Base-by-base conservation (phyloP, 2,888 invertebrate species). In the Limenitis camilla region DNA sequence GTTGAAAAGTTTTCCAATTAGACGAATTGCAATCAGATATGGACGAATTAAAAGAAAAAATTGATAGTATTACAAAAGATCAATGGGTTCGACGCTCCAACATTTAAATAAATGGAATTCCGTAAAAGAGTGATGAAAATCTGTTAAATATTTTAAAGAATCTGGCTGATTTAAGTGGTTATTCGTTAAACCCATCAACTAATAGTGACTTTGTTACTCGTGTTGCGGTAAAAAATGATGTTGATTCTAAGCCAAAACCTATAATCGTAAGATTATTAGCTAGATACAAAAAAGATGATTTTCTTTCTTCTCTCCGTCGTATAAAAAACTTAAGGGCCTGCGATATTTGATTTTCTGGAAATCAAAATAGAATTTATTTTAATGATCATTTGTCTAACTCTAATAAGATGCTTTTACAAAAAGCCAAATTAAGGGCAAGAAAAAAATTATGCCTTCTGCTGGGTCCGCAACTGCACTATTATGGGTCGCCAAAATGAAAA, bases 121-220 rank as follows among this genome's bases (percentile, higher is more conserved):
- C 39, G n/a, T 29, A 38, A 36, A 39, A 46, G 31, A 46, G 31
- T 8, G 46, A 31, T 3, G 39, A 46, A 46, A 39, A 46, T 10
- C 36, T 39, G 5, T 9, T 46, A 36, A 6, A 46, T n/a, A 30
- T 46, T 3, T 6, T 46, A 39, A 46, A 46, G 9, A 11, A 28
- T 9, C 29, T 45, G 1, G 45, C 45, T n/a, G 45, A 45, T n/a
- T 38, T 39, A 10, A 30, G 30, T 19, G 36, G 36, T 45, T 35
- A 29, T 10, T 10, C 38, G 6, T 30, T 39, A 3, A 31, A 38
- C 8, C 9, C 31, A n/a, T n/a, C n/a, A n/a, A n/a, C 39, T 4
- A 9, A 39, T 11, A 7, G 19, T 39, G 39, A 39, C 27, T 39
- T 39, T 39, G 11, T 39, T 27, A 39, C 39, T 1, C 39, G 39